Evolutionary conservation across 2,888 invertebrate species (phyloP), one percentile per base, ranked within the genome.

Genomic region (Zaprionus obscuricornis): DNA sequence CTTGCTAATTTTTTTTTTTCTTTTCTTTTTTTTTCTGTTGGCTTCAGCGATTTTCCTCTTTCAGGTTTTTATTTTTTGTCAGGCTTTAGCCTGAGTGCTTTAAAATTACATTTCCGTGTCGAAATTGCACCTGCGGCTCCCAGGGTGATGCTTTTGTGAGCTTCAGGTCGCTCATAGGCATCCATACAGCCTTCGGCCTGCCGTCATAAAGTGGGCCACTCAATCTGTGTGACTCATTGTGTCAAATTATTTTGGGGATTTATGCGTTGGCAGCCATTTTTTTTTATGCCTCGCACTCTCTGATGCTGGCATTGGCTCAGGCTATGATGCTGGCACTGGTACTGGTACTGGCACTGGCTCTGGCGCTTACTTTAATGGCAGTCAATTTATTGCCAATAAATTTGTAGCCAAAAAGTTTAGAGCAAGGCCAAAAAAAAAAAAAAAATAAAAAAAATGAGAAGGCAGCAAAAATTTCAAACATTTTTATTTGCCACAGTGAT

Each of bases 341-440:
- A 43, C n/a, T n/a, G n/a, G 24, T 39, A 39, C 24, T 37, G 17
- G 16, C 13, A 10, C 16, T 29, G 18, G 26, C 27, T 17, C 24
- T 26, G 62, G 52, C 81, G 66, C 82, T 78, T 66, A 65, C 83
- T 79, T 77, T 79, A 79, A 85, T 85, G 83, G 83, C 85, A 83
- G 68, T 83, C 81, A 85, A 81, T 81, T 81, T 81, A 81, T 81
- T 83, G 85, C 76, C 81, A 81, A 81, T 81, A 81, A 81, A 81
- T 81, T 85, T 85, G 85, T 83, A 83, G 84, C 85, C 81, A 83
- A 85, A 78, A 81, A 85, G 85, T 85, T 78, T 82, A 82, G 78
- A 82, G 57, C 72, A 68, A 85, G 81, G 81, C 84, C 76, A 73
- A 59, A 50, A 40, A 59, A 20, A n/a, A n/a, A n/a, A n/a, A n/a